Conservation (phyloP, 2,797 vertebrate species). For the Pangasius larnaudii region DNA sequence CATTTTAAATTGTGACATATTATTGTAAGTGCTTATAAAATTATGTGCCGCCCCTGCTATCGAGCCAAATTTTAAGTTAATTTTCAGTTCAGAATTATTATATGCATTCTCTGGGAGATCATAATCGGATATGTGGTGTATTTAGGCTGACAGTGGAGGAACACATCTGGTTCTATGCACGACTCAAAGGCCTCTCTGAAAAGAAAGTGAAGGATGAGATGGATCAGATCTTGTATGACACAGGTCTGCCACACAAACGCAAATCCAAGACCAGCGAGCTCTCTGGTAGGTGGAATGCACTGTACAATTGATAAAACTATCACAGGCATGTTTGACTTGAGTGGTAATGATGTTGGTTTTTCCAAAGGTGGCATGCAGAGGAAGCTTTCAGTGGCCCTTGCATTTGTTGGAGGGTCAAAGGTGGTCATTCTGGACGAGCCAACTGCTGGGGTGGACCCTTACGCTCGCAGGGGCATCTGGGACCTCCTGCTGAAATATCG, state of each 20-base stretch:
- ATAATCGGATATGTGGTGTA: slow-evolving; percentile 2
- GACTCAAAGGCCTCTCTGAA: slow-evolving; percentile 90
- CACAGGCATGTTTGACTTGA: background rate
- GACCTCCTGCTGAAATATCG: slow-evolving; percentile 93
- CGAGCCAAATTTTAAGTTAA: background rate
- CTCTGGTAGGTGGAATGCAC: slow-evolving; percentile 80
- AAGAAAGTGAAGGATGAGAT: slow-evolving; percentile 90
- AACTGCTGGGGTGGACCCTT: slow-evolving; percentile 96
- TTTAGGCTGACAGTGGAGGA: slow-evolving; percentile 95
- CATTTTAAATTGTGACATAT: background rate
- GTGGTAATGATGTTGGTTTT: background rate
- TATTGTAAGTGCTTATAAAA: background rate
- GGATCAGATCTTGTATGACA: slow-evolving; percentile 91
- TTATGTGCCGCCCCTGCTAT: too few species aligned
- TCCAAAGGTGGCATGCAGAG: slow-evolving; percentile 93
- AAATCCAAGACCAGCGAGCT: slow-evolving; percentile 86
- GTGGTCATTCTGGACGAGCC: slow-evolving; percentile 98
- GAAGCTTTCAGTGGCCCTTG: slow-evolving; percentile 95
- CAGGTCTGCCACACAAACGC: slow-evolving; percentile 91
- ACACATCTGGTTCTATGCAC: slow-evolving; percentile 98
- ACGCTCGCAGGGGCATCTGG: slow-evolving; percentile 97
- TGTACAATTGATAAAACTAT: background rate
- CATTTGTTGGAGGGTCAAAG: slow-evolving; percentile 96
- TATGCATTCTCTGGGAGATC: background rate
- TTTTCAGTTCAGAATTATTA: background rate